Conservation (phyloP, 2,113 vertebrate genomes). For the Jacana jacana region DNA sequence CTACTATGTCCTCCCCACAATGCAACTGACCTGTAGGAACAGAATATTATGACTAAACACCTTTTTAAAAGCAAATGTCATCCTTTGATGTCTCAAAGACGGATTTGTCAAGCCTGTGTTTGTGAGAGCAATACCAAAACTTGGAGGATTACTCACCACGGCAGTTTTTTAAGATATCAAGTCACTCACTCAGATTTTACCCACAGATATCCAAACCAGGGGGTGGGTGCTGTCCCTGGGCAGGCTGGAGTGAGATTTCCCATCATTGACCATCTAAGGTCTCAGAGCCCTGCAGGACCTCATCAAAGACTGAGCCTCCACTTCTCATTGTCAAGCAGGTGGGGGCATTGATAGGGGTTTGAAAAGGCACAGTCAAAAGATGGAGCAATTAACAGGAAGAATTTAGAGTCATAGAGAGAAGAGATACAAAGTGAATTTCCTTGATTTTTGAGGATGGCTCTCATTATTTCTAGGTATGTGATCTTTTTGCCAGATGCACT, state of each 20-base stretch:
- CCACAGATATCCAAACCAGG: background rate
- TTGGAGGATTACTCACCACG: background rate
- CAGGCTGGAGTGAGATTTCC: background rate
- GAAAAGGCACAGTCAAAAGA: background rate
- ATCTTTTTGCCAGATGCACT: background rate
- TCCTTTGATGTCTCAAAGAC: background rate
- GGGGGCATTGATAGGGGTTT: background rate
- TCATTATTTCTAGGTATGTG: background rate
- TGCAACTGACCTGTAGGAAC: background rate
- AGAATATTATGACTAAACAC: background rate
- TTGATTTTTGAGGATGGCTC: background rate
- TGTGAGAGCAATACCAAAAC: background rate
- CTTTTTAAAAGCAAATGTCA: background rate
- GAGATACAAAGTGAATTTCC: background rate
- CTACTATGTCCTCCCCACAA: background rate
- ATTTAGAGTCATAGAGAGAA: background rate
- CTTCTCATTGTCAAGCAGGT: background rate
- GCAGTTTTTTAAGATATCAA: background rate
- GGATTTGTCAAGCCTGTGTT: background rate
- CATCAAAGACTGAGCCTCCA: background rate
- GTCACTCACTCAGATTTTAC: background rate
- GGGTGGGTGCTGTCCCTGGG: background rate
- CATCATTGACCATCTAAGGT: background rate
- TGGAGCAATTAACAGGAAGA: background rate
- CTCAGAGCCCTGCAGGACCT: background rate